A percentile compares a stretch with the other conserved stretches of the same genome.
Evolutionary conservation across 1,140 invertebrate genomes (phyloP).

Genomic region (Cydia strobilella): DNA sequence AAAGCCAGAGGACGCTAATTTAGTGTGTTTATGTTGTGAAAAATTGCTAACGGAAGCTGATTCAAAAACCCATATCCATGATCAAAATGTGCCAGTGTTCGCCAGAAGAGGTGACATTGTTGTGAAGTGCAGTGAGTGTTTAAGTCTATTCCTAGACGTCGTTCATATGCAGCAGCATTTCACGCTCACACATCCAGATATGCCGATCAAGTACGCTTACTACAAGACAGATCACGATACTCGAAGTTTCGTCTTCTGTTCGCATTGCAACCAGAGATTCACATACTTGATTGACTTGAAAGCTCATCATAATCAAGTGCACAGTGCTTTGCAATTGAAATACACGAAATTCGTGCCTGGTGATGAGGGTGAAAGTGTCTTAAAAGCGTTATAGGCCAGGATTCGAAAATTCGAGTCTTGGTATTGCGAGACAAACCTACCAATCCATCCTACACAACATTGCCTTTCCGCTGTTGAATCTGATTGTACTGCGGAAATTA

Average conservation of each 20-base stretch:
- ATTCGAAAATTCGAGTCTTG: neutral
- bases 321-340: slow-evolving; percentile 35
- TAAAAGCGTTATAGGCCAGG: neutral
- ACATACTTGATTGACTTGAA: slow-evolving; percentile 46
- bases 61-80: slow-evolving; percentile 42
- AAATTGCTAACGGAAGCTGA: slow-evolving; percentile 39
- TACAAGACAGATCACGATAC: slow-evolving; percentile 45
- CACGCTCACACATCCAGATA: slow-evolving; percentile 40
- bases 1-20: slow-evolving; percentile 15
- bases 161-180: slow-evolving; percentile 46
- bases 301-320: slow-evolving; percentile 42
- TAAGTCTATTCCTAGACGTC: slow-evolving; percentile 40
- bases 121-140: slow-evolving; percentile 54
- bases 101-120: slow-evolving; percentile 53
- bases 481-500: neutral
- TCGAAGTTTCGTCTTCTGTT: slow-evolving; percentile 42
- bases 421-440: neutral
- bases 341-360: slow-evolving; percentile 20
- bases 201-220: slow-evolving; percentile 45
- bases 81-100: slow-evolving; percentile 41
- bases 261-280: slow-evolving; percentile 46
- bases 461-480: neutral
- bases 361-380: neutral
- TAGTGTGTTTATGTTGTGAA: slow-evolving; percentile 55
- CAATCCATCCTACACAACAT: neutral